Percentiles rank a stretch among this genome's conserved stretches.
phyloP scores from a whole-genome alignment of 2,888 invertebrate genomes.

The Coenonympha arcania region DNA sequence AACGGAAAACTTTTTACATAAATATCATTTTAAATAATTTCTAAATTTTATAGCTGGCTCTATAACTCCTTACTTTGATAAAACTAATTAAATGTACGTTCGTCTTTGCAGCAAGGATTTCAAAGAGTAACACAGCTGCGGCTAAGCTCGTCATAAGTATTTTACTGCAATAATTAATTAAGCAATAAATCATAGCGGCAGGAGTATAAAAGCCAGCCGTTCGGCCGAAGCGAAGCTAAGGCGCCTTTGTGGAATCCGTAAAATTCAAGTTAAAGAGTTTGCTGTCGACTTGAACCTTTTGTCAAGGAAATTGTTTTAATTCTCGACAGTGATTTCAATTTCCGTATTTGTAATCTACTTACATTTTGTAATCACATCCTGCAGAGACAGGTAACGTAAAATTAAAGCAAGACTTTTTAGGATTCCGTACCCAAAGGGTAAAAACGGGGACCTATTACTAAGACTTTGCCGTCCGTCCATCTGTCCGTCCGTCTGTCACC shows the following conservation, averaged over 20 bases:
- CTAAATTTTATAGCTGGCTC: not conserved
- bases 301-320: not conserved
- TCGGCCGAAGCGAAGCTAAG: not conserved
- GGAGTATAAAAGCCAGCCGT: slow-evolving; percentile 6
- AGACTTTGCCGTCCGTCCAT: too few species aligned
- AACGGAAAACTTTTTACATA: too few species aligned
- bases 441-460: too few species aligned
- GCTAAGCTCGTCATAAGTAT: slow-evolving; percentile 15
- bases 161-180: slow-evolving; percentile 21
- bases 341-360: too few species aligned
- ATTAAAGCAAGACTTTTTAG: too few species aligned
- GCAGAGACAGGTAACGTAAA: too few species aligned
- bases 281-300: not conserved
- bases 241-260: not conserved
- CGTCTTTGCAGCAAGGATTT: slow-evolving; percentile 10
- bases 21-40: not conserved
- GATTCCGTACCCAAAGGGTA: too few species aligned
- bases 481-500: too few species aligned
- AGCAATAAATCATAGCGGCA: slow-evolving; percentile 15
- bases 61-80: slow-evolving; percentile 4
- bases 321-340: too few species aligned
- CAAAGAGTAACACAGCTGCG: slow-evolving; percentile 17
- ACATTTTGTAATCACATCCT: too few species aligned
- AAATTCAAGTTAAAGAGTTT: slow-evolving; percentile 2
- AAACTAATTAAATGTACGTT: slow-evolving; percentile 16